phyloP scores from a whole-genome alignment of 2,888 invertebrate genomes.

The Stenichneumon culpator region DNA sequence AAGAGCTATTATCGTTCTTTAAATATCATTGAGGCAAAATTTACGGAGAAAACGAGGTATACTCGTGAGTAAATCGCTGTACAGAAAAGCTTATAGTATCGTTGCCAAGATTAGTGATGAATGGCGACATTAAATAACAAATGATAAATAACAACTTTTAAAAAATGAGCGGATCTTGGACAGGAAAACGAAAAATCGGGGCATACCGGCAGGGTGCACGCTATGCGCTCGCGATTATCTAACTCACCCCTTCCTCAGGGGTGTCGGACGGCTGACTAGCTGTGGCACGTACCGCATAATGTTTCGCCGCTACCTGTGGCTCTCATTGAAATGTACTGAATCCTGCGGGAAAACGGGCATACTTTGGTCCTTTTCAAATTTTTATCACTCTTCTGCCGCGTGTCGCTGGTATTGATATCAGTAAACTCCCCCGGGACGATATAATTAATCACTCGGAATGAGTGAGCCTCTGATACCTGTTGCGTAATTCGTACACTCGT shows the following conservation, averaged over 20 bases:
- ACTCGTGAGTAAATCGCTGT: conserved; percentile 55
- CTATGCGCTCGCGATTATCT: conserved; percentile 74
- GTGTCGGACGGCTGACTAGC: conserved; percentile 63
- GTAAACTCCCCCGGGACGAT: conserved; percentile 51
- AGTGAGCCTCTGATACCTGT: conserved; percentile 68
- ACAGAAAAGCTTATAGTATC: neutral
- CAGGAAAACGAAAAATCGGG: neutral
- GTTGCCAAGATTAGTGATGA: conserved; percentile 45
- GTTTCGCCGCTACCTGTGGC: conserved; percentile 81
- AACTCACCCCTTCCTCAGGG: conserved; percentile 78
- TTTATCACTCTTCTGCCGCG: conserved; percentile 54
- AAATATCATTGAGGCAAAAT: conserved; percentile 66
- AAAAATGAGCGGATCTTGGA: neutral
- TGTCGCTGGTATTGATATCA: conserved; percentile 71
- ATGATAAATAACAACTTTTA: neutral
- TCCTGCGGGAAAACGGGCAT: conserved; percentile 54
- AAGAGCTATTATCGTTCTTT: conserved; percentile 68
- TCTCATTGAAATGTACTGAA: conserved; percentile 83
- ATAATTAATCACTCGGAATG: conserved; percentile 78
- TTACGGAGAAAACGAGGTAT: conserved; percentile 48
- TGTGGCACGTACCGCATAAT: conserved; percentile 82
- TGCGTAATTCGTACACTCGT: conserved; percentile 16
- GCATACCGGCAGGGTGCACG: conserved; percentile 9
- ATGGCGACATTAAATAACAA: neutral
- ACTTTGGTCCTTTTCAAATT: conserved; percentile 25